Evolutionary conservation across 2,888 invertebrate genomes (phyloP).

Genomic region (Bursaphelenchus okinawaensis): DNA sequence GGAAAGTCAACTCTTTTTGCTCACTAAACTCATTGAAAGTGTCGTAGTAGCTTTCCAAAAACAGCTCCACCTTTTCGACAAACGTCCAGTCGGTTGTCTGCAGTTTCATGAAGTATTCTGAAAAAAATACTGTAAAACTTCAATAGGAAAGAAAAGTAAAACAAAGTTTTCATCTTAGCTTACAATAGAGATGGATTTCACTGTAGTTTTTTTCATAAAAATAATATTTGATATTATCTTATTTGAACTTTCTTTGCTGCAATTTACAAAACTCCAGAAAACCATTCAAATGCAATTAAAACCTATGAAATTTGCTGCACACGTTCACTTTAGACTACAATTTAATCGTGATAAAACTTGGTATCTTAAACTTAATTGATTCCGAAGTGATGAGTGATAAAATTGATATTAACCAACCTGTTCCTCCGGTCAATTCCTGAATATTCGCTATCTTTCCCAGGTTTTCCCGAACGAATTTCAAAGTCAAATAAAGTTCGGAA

Average conservation of each 20-base stretch:
- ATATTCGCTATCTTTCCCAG: conserved; percentile 1
- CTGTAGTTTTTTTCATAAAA: too few relatives aligned
- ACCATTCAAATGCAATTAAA: too few relatives aligned
- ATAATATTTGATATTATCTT: too few relatives aligned
- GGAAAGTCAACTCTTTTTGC: conserved; percentile 34
- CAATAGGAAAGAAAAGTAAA: neutral
- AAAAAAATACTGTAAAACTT: neutral
- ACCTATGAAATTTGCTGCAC: too few relatives aligned
- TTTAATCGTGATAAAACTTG: too few relatives aligned
- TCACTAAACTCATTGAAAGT: conserved; percentile 36
- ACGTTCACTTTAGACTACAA: too few relatives aligned
- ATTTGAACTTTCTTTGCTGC: too few relatives aligned
- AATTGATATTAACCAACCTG: neutral
- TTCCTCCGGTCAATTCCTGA: conserved; percentile 1
- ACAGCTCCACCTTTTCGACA: conserved; percentile 37
- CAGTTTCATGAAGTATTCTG: neutral
- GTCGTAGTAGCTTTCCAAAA: conserved; percentile 47
- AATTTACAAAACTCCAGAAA: too few relatives aligned
- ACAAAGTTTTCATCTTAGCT: neutral
- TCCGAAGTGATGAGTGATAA: too few relatives aligned
- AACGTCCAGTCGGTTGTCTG: conserved; percentile 26
- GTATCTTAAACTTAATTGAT: too few relatives aligned
- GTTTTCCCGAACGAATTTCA: conserved; percentile 20
- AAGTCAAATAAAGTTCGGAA: neutral
- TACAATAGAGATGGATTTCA: neutral